Conservation (phyloP, 2,113 vertebrate genomes). For the Alethe diademata region DNA sequence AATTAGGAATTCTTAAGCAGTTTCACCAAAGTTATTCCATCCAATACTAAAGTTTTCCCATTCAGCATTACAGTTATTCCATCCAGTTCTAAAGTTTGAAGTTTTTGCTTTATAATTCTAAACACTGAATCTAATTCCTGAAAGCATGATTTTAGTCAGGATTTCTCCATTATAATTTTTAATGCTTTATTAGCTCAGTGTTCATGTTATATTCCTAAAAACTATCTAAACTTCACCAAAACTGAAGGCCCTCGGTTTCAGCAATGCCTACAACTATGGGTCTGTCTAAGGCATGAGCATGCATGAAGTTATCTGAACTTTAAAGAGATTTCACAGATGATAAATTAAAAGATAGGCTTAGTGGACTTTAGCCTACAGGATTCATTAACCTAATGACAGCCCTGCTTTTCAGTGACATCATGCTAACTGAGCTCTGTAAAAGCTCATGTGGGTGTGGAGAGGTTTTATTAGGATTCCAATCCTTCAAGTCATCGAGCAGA, state of each 20-base stretch:
- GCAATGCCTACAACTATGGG: not conserved
- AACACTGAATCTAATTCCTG: not conserved
- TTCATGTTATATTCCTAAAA: not conserved
- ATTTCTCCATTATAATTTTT: not conserved
- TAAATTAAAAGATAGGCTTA: not conserved
- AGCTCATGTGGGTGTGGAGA: not conserved
- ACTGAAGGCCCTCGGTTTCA: not conserved
- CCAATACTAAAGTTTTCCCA: not conserved
- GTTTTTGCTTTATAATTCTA: not conserved
- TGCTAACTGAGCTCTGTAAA: not conserved
- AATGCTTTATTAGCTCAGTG: not conserved
- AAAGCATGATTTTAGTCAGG: not conserved
- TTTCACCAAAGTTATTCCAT: not conserved
- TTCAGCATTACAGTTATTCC: not conserved
- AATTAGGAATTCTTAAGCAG: rapidly evolving
- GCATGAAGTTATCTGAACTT: not conserved
- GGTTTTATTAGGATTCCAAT: conserved; percentile 27
- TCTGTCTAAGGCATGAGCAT: not conserved
- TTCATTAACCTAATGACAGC: not conserved
- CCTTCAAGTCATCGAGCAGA: not conserved
- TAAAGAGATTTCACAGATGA: not conserved
- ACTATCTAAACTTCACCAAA: not conserved
- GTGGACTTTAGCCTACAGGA: not conserved
- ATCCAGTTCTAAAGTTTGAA: not conserved
- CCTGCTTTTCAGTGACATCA: not conserved